Evolutionary conservation across 2,113 vertebrate genomes (phyloP), one percentile per base, ranked within the genome.

Genomic region (Zapus hudsonius): DNA sequence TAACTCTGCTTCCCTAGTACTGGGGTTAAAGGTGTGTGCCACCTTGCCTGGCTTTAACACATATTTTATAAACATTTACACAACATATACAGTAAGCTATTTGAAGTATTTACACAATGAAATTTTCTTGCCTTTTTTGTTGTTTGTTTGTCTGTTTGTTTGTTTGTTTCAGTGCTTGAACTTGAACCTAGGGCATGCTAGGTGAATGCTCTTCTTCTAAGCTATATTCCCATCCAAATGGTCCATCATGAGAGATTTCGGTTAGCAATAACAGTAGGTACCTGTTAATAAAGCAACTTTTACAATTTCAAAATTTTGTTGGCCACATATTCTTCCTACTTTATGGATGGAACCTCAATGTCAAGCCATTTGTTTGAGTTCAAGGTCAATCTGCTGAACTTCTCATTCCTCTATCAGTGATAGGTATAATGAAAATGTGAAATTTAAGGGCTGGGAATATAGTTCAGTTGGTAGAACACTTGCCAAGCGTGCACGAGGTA

Each of bases 191-290:
- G 52, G 52, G 52, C 52, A 52, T 52, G 52, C 52, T 52, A 52
- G 11, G 47, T 47, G 16, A 52, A 52, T 52, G 12, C 52, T 52
- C 52, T 12, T 15, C 52, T 13, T 52, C 52, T 52, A 47, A 47
- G 52, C 52, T 52, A 52, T 52, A 52, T 52, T 52, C 7, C 52
- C 52, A 52, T 52, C 52, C 95, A 66, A 13, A 52, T 52, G 55
- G 5, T 94, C n/a, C 73, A 23, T 42, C 73, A 73, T 76, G 80
- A 5, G 22, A 19, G 64, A 42, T 93, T 95, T 90, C 84, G 57
- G 19, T n/a, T 42, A 7, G 1, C 27, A 76, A 38, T 91, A 67
- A 72, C 52, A 84, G 12, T 81, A 63, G 52, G 6, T 92, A 27
- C 17, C 47, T n/a, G n/a, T n/a, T n/a, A 27, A 6, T 87, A 84